Evolutionary conservation across 2,113 vertebrate species (phyloP), one percentile per base, ranked within the genome.

Genomic region (Hyperoodon ampullatus): DNA sequence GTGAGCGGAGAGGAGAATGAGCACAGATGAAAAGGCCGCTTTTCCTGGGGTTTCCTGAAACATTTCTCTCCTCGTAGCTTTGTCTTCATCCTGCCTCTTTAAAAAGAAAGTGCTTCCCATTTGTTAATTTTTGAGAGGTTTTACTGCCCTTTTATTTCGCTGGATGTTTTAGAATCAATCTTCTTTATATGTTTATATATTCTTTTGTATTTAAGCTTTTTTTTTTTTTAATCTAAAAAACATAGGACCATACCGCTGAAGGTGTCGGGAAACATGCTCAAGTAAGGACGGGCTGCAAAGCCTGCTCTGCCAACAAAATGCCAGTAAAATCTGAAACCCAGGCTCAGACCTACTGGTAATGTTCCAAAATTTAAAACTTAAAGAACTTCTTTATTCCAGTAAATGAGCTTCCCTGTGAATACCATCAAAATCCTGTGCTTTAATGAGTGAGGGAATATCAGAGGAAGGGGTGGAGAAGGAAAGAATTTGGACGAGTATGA

Each of bases 341-440:
- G 97, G 97, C 98, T 98, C 98, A 98, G 98, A 98, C 98, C 98
- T 95, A 98, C 98, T 98, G 98, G 98, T 97, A 97, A 94, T 1
- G 93, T 98, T 98, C 98, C 98, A 98, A 98, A 98, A 97, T 70
- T 86, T 96, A 97, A 98, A 98, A 97, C 98, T 98, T 98, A 98
- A 98, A 99, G 98, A 97, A 98, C 97, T 97, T 98, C 98, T 98
- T 98, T 98, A 98, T 98, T 98, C 96, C 98, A 98, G 97, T 97
- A 98, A 98, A 98, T 98, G 98, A 98, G 97, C 97, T 98, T 98
- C 98, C 98, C 98, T 99, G 98, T 88, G 98, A 98, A 99, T 98
- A 98, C 98, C 98, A 98, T 98, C 98, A 98, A 97, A 97, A 98
- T 92, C 98, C 98, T 88, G 78, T 23, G 86, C 96, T 97, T 97